Percentiles rank a stretch among this genome's conserved stretches.
These are phyloP conservation scores for Cephus nigrinus DNA, from an alignment of 2,888 invertebrate genomes.

Conservation along the genomic window DNA sequence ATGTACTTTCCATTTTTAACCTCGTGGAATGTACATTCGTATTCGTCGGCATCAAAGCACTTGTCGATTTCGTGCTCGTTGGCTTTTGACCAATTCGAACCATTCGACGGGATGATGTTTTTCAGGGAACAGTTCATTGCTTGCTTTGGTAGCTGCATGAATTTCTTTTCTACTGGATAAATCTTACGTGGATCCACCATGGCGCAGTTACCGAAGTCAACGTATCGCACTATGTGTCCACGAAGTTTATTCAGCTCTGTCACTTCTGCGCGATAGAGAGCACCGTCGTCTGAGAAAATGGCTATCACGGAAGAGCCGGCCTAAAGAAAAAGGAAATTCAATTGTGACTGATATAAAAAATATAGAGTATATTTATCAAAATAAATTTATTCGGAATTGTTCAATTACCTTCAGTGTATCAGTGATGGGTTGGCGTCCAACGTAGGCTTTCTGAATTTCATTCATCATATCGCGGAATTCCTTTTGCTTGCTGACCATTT, in stretches of 20 bases:
- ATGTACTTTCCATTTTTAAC: slow-evolving; percentile 67
- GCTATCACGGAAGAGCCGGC: slow-evolving; percentile 77
- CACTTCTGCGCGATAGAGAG: slow-evolving; percentile 77
- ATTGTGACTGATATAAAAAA: slow-evolving; percentile 1
- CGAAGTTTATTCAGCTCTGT: slow-evolving; percentile 70
- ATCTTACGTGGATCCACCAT: slow-evolving; percentile 74
- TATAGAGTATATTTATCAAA: background rate
- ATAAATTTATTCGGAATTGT: slow-evolving; percentile 7
- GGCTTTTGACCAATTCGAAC: slow-evolving; percentile 71
- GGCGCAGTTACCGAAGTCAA: slow-evolving; percentile 82
- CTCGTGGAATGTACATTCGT: slow-evolving; percentile 72
- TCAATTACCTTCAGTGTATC: slow-evolving; percentile 44
- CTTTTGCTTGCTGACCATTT: slow-evolving; percentile 66
- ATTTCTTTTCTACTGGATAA: slow-evolving; percentile 76
- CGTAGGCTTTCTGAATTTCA: slow-evolving; percentile 77
- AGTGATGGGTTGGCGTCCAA: slow-evolving; percentile 60
- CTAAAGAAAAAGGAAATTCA: slow-evolving; percentile 53
- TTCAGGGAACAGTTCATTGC: slow-evolving; percentile 77
- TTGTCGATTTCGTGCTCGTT: slow-evolving; percentile 67
- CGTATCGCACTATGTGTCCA: slow-evolving; percentile 76
- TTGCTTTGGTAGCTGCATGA: slow-evolving; percentile 76
- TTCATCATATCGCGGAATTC: slow-evolving; percentile 78
- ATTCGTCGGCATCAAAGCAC: slow-evolving; percentile 73
- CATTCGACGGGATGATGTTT: slow-evolving; percentile 70
- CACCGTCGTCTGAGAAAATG: slow-evolving; percentile 77